These are phyloP conservation scores for Caenorhabditis auriculariae DNA, from an alignment of 2,888 invertebrate species.

Conservation along the genomic window DNA sequence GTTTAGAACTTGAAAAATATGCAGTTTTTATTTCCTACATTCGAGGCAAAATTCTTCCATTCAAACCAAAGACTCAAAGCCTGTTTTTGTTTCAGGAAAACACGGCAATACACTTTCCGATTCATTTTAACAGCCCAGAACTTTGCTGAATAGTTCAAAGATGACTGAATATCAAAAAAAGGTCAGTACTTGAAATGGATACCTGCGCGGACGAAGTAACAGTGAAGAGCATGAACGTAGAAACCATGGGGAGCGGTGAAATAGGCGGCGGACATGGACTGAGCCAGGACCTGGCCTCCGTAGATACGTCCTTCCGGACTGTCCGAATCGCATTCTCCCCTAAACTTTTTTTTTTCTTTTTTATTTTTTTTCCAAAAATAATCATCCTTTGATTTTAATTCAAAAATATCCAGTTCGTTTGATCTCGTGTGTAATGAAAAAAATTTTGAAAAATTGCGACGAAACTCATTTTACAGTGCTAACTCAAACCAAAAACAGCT, in stretches of 20 bases:
- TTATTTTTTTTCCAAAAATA: constrained; percentile 1
- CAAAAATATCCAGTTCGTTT: background rate
- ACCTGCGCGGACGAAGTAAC: constrained; percentile 53
- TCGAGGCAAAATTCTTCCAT: too few relatives aligned
- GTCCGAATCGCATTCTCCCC: constrained; percentile 46
- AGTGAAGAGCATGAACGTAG: constrained; percentile 51
- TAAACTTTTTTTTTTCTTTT: constrained; percentile 11
- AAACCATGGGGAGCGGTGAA: constrained; percentile 50
- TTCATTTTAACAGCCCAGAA: background rate
- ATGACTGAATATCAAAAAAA: constrained; percentile 1
- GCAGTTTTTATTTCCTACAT: too few relatives aligned
- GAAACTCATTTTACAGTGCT: background rate
- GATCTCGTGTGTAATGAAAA: background rate
- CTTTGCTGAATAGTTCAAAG: background rate
- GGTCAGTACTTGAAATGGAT: background rate
- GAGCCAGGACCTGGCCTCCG: constrained; percentile 47
- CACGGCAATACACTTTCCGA: background rate
- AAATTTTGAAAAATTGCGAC: background rate
- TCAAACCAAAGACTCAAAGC: too few relatives aligned
- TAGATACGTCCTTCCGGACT: constrained; percentile 48
- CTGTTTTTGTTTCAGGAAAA: background rate
- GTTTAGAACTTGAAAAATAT: too few relatives aligned
- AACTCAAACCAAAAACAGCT: background rate
- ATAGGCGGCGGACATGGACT: constrained; percentile 52
- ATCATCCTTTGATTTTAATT: background rate